Conservation (phyloP, 1,140 invertebrate genomes). For the Homalodisca vitripennis region DNA sequence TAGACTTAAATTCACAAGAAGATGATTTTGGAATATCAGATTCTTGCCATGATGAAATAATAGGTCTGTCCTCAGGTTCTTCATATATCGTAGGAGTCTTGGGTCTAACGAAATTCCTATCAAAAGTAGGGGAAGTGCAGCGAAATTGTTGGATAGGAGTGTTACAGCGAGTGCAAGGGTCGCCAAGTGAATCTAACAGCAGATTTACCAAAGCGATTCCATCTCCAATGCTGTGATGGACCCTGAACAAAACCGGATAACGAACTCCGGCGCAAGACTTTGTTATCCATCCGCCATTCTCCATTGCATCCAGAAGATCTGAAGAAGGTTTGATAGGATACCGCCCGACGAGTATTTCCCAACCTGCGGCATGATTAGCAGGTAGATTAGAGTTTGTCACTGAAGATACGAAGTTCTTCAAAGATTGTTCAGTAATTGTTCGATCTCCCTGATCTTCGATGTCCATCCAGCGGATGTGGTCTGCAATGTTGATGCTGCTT, state of each 20-base stretch:
- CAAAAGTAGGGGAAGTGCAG: background rate
- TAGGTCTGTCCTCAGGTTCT: background rate
- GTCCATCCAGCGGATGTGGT: constrained; percentile 48
- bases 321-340: constrained; percentile 35
- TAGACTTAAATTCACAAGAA: constrained; percentile 5
- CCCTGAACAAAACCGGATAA: constrained; percentile 52
- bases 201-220: constrained; percentile 52
- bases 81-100: constrained; percentile 11
- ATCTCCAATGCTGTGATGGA: constrained; percentile 55
- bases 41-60: constrained; percentile 15
- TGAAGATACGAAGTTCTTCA: constrained; percentile 48
- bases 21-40: constrained; percentile 10
- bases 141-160: constrained; percentile 35
- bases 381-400: constrained; percentile 49
- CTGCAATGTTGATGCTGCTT: constrained; percentile 46
- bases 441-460: constrained; percentile 42
- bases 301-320: constrained; percentile 39
- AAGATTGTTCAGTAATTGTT: constrained; percentile 38
- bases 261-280: background rate
- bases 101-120: background rate
- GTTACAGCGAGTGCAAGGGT: constrained; percentile 41
- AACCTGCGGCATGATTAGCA: constrained; percentile 48
- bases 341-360: constrained; percentile 53
- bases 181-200: constrained; percentile 50
- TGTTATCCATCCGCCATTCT: constrained; percentile 34